Base-by-base conservation (phyloP, 2,113 vertebrate genomes). In the Caretta caretta region DNA sequence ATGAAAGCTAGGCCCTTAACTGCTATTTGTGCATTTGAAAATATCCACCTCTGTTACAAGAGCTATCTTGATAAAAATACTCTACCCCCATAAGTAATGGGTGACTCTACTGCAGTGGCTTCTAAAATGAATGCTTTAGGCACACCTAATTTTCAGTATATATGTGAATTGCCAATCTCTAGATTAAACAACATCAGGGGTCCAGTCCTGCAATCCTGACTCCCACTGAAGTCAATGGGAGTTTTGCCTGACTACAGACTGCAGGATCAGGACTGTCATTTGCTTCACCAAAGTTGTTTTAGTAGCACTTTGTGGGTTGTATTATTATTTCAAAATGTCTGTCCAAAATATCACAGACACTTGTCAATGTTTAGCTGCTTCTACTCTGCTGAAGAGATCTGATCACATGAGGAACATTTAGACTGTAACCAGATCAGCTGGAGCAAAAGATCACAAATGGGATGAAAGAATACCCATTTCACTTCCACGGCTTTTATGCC, bases 391-490 rank as follows among this genome's bases (percentile, higher is more conserved):
- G 85, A 93, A 90, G 49, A 93, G 17, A 24, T 35, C 62, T 2
- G 8, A 90, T 94, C 90, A 96, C 95, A 97, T 62, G 75, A 96
- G 80, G 25, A 83, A 46, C 56, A 59, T 46, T 31, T 54, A 54
- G 93, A 49, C 51, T 81, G 92, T 89, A 97, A 98, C 88, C 38
- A 86, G 94, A 97, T 65, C 84, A 83, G 65, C 72, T 87, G 89
- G 83, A 88, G 89, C 80, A 90, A 56, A 90, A 80, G 48, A 6
- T 57, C 53, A 13, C 5, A 56, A 90, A 90, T 46, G 72, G 65
- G 86, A 83, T 4, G 11, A 54, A 84, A 93, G 90, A 48, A 89
- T 76, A 89, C 5, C 31, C n/a, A 84, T 92, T 92, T 90, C 89
- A 69, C 12, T 53, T 56, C 3, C 0, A 1, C 5, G 49, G 35